Conservation (phyloP, 2,888 invertebrate species). For the Andrena camellia region DNA sequence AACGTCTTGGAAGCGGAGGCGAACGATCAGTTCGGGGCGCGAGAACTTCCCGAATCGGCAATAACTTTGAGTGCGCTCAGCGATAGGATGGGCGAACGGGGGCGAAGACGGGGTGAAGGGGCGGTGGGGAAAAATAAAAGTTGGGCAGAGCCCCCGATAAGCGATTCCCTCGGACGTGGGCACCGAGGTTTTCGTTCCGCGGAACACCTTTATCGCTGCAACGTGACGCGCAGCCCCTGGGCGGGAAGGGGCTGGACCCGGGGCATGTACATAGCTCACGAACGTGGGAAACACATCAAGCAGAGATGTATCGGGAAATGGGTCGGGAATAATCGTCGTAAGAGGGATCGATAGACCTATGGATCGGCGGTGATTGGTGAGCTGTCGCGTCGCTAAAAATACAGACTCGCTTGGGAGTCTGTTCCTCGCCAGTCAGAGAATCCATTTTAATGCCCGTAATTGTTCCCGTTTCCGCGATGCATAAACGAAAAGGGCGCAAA, state of each 20-base stretch:
- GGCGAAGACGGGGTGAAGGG: background rate
- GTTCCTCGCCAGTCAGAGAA: conserved; percentile 7
- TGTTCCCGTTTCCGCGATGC: background rate
- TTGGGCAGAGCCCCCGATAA: conserved; percentile 30
- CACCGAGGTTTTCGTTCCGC: conserved; percentile 27
- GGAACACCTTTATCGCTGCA: conserved; percentile 40
- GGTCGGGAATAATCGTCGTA: conserved; percentile 66
- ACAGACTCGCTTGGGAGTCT: conserved; percentile 1
- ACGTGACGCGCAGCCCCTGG: background rate
- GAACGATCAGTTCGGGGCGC: conserved; percentile 33
- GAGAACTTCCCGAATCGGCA: conserved; percentile 55
- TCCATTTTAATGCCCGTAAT: background rate
- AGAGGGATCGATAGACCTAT: conserved; percentile 54
- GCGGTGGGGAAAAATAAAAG: conserved; percentile 19
- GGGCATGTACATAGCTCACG: conserved; percentile 44
- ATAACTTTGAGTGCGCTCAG: conserved; percentile 47
- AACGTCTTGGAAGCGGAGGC: conserved; percentile 36
- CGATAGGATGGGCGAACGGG: background rate
- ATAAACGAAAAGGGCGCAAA: background rate
- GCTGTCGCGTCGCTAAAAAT: conserved; percentile 36
- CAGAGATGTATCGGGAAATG: conserved; percentile 62
- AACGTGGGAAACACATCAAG: conserved; percentile 65
- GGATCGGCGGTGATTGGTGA: conserved; percentile 45
- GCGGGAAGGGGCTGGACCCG: background rate
- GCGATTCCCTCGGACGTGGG: conserved; percentile 49